Evolutionary conservation across 2,113 vertebrate genomes (phyloP).

Genomic region (Pica pica): DNA sequence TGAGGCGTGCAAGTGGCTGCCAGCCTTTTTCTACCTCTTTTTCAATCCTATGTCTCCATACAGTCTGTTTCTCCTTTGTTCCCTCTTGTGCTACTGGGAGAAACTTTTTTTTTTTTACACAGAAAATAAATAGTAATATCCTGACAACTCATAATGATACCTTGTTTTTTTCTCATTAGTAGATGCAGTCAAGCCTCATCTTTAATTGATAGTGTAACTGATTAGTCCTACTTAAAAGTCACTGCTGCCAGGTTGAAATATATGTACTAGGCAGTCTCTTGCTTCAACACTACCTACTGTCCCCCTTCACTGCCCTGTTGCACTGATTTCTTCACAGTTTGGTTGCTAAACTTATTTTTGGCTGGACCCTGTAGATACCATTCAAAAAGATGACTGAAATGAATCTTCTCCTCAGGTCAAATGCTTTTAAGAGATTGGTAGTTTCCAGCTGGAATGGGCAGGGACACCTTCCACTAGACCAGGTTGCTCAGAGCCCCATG

Average conservation of each 20-base stretch:
- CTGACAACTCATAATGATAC: background rate
- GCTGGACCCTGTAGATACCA: background rate
- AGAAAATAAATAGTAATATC: background rate
- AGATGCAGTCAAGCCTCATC: background rate
- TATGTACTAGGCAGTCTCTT: background rate
- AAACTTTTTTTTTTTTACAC: background rate
- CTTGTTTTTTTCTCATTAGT: background rate
- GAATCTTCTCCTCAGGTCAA: slow-evolving; percentile 33
- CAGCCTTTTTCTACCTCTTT: background rate
- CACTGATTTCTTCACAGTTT: slow-evolving; percentile 29
- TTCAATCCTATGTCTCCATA: background rate
- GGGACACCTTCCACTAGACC: background rate
- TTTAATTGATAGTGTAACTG: slow-evolving; percentile 42
- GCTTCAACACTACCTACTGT: background rate
- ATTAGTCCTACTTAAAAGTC: slow-evolving; percentile 41
- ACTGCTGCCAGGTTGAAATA: slow-evolving; percentile 38
- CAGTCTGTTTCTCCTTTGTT: background rate
- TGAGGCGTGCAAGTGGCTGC: background rate
- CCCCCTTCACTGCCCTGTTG: background rate
- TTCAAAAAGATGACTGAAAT: slow-evolving; percentile 34
- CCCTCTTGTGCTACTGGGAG: background rate
- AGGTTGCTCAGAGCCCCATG: background rate
- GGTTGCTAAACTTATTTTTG: slow-evolving; percentile 10
- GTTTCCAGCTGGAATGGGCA: background rate
- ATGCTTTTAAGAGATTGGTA: slow-evolving; percentile 37